These are phyloP conservation scores for Sylvia atricapilla DNA, from an alignment of 2,113 vertebrate genomes.

Conservation along the genomic window DNA sequence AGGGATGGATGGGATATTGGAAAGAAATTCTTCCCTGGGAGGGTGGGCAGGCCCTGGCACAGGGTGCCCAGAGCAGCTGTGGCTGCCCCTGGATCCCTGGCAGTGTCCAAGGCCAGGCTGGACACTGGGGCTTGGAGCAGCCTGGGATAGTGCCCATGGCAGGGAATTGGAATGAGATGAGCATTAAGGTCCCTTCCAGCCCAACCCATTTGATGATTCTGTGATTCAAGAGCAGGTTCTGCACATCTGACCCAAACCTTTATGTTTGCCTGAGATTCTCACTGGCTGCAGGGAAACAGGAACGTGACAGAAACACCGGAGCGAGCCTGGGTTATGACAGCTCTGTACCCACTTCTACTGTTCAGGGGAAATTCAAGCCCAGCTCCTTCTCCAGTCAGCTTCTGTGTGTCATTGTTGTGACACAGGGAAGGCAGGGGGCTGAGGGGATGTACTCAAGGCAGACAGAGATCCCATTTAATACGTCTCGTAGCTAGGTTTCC, in stretches of 20 bases:
- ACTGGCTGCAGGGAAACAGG: neutral
- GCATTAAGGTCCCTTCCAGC: neutral
- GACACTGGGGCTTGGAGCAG: fast-evolving
- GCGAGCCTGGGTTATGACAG: neutral
- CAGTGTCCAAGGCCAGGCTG: fast-evolving
- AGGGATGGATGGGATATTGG: neutral
- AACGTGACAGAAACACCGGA: neutral
- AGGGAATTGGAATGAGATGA: neutral
- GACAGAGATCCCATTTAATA: constrained; percentile 13
- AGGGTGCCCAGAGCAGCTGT: neutral
- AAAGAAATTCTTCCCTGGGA: neutral
- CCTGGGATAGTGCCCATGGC: neutral
- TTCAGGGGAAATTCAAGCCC: neutral
- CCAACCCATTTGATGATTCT: neutral
- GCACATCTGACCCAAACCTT: neutral
- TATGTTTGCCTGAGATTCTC: fast-evolving
- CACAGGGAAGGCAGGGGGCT: neutral
- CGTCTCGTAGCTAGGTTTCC: neutral
- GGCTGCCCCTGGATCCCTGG: neutral
- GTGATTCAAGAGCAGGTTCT: neutral
- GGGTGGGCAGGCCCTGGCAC: neutral
- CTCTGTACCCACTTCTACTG: neutral
- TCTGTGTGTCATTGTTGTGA: neutral
- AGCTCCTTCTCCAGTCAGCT: neutral
- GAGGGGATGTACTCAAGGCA: neutral